Evolutionary conservation across 2,113 vertebrate genomes (phyloP), one percentile per base, ranked within the genome.

Genomic region (Petrocephalus microphthalmus): DNA sequence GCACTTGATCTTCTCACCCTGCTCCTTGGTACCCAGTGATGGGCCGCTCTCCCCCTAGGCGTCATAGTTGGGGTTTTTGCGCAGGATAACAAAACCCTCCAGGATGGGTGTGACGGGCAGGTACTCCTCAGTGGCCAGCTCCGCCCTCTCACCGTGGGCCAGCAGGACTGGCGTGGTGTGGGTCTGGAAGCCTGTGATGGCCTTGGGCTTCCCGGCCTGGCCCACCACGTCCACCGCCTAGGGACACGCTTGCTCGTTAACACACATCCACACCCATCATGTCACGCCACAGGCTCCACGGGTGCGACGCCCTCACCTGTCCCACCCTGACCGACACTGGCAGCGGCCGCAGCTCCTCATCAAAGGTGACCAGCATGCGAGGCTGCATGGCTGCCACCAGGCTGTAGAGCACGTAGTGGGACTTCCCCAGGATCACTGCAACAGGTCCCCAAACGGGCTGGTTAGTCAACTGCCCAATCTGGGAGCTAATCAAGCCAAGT

Each of bases 151-250:
- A 0, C 98, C 98, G 0, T 99, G 98, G 0, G 98, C 98, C 94
- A 99, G 91, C 92, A 99, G 90, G 92, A 99, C 98, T 0, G 98
- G 98, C 0, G 98, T 99, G 19, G 98, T 99, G 93, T 99, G 98
- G n/a, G 98, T 99, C 96, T 99, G 98, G 94, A 99, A 99, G 47
- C 98, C 98, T 0, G 98, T 99, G 94, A 99, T 99, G 89, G 98
- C 98, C 92, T 99, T 99, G 3, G 98, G 98, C 89, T 99, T 99
- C 5, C 98, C 98, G 0, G 98, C 98, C 92, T 99, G 98, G 90
- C 98, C 98, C 71, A 99, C 98, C 78, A 99, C 98, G 33, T 99
- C 98, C 90, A 99, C 98, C 5, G 98, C 98, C 98, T 99, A 90
- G 0, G 13, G 84, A 88, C 67, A 60, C 7, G 5, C 1, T n/a